phyloP scores from a whole-genome alignment of 2,113 vertebrate genomes.

The Lamprologus callipterus region DNA sequence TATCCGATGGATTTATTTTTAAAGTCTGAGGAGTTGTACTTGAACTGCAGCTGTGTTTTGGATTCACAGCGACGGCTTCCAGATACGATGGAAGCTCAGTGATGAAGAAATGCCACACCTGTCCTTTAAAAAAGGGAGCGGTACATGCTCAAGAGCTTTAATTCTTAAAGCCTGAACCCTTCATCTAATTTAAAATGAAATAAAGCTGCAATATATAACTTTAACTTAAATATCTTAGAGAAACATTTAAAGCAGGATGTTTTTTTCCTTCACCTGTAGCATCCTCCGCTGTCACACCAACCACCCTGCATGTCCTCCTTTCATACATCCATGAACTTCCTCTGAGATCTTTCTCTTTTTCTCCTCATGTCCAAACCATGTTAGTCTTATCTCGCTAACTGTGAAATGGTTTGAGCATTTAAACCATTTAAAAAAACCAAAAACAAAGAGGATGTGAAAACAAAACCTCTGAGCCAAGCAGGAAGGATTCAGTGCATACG shows the following conservation, averaged over 20 bases:
- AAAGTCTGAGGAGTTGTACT: neutral
- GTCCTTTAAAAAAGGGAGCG: neutral
- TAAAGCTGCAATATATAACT: neutral
- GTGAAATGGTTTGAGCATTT: neutral
- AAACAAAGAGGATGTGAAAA: neutral
- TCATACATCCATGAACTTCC: fast-evolving
- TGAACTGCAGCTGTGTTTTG: neutral
- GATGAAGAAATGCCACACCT: neutral
- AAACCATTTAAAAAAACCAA: neutral
- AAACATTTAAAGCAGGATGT: neutral
- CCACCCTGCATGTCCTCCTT: fast-evolving
- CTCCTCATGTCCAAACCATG: neutral
- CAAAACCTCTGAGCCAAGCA: neutral
- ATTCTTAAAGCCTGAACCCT: neutral
- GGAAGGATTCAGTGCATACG: neutral
- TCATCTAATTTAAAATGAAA: neutral
- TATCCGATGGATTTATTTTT: neutral
- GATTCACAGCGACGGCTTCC: neutral
- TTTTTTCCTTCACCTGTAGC: fast-evolving
- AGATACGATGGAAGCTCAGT: neutral
- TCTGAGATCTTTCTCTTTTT: neutral
- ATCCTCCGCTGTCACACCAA: neutral
- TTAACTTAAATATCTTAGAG: neutral
- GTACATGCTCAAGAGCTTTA: fast-evolving
- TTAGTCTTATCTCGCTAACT: neutral